These are phyloP conservation scores for Xylota sylvarum DNA, from an alignment of 2,888 invertebrate species.

Conservation along the genomic window DNA sequence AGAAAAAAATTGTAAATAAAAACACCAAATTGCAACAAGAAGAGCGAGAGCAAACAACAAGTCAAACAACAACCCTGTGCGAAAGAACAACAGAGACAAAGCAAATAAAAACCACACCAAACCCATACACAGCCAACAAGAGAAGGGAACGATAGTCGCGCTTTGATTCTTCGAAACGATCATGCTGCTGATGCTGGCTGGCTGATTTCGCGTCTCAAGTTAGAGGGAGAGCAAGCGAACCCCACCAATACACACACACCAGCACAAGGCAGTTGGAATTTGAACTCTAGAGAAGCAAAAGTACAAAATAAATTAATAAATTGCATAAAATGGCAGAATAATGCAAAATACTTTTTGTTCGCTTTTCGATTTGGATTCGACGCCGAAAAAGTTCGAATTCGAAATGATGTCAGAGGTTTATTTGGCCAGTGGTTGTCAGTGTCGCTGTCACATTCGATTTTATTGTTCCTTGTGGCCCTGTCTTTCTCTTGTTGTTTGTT, in stretches of 20 bases:
- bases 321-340: constrained; percentile 9
- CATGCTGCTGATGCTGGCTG: constrained; percentile 45
- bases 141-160: neutral
- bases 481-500: neutral
- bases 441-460: constrained; percentile 39
- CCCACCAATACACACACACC: neutral
- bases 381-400: constrained; percentile 7
- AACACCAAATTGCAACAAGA: constrained; percentile 49
- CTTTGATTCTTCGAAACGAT: constrained; percentile 42
- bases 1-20: constrained; percentile 57
- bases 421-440: constrained; percentile 22
- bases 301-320: constrained; percentile 42
- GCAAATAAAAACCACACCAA: neutral
- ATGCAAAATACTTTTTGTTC: neutral
- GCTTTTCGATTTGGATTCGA: neutral
- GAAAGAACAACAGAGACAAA: constrained; percentile 21
- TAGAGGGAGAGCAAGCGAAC: constrained; percentile 8
- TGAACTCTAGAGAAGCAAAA: constrained; percentile 32
- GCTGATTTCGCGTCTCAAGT: neutral
- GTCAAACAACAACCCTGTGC: neutral
- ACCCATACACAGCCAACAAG: neutral
- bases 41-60: constrained; percentile 8
- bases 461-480: neutral
- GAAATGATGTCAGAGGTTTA: constrained; percentile 63
- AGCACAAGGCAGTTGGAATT: constrained; percentile 14